A percentile compares a stretch with the other conserved stretches of the same genome.
These are phyloP conservation scores for Halesus radiatus DNA, from an alignment of 1,140 invertebrate genomes.

Conservation along the genomic window DNA sequence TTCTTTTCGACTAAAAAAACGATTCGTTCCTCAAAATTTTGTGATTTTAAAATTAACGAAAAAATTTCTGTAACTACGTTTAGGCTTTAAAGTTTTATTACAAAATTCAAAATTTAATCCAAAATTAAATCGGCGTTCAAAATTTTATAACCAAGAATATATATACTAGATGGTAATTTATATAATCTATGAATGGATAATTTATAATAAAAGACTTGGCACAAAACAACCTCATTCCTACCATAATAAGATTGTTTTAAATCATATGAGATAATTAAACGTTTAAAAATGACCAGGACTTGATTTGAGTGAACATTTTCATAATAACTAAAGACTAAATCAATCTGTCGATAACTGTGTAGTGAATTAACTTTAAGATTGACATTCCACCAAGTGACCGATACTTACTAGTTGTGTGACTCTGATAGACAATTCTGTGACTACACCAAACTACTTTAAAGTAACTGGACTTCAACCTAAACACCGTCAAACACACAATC, in stretches of 20 bases:
- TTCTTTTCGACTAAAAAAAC: slow-evolving; percentile 52
- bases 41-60: slow-evolving; percentile 58
- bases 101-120: slow-evolving; percentile 49
- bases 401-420: too few species aligned
- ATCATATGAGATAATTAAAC: neutral
- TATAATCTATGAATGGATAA: slow-evolving; percentile 33
- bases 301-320: neutral
- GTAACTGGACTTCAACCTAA: too few species aligned
- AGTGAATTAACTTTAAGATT: too few species aligned
- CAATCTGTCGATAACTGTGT: too few species aligned
- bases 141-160: slow-evolving; percentile 42
- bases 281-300: slow-evolving; percentile 1
- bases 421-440: too few species aligned
- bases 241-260: slow-evolving; percentile 34
- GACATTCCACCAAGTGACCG: too few species aligned
- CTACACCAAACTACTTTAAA: too few species aligned
- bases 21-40: slow-evolving; percentile 59
- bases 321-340: neutral
- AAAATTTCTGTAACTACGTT: slow-evolving; percentile 51
- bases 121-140: slow-evolving; percentile 49
- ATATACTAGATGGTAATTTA: slow-evolving; percentile 48
- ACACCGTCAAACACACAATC: neutral
- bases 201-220: slow-evolving; percentile 20
- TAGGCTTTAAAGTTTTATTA: slow-evolving; percentile 55
- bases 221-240: slow-evolving; percentile 32